Evolutionary conservation across 2,113 vertebrate genomes (phyloP).

Genomic region (Cricetomys ansorgei): DNA sequence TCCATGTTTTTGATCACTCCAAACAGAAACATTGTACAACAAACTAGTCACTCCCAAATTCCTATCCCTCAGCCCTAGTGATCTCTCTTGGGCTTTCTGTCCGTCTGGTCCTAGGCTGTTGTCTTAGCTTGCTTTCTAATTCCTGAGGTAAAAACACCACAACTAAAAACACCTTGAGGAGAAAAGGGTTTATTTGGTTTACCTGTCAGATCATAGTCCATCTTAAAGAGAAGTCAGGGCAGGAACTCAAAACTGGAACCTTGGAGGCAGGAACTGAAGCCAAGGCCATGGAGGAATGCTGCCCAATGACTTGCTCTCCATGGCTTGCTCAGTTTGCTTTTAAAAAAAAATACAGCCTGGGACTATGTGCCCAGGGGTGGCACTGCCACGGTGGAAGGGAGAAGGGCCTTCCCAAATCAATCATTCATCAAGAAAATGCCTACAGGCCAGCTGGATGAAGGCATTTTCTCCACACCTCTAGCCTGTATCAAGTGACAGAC

Average conservation of each 20-base stretch:
- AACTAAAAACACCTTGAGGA: background rate
- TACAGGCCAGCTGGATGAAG: background rate
- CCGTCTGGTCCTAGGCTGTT: background rate
- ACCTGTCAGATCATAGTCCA: background rate
- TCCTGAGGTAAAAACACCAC: background rate
- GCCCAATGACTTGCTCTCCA: background rate
- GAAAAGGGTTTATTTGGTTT: background rate
- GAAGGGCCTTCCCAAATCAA: background rate
- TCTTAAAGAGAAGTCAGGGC: background rate
- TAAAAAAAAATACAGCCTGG: background rate
- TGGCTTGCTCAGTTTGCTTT: background rate
- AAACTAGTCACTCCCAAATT: background rate
- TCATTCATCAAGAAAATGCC: background rate
- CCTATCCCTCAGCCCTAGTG: background rate
- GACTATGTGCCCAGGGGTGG: background rate
- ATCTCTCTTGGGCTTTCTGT: background rate
- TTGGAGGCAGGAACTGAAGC: background rate
- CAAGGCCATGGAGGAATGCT: background rate
- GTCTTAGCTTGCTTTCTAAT: background rate
- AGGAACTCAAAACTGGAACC: too few species aligned
- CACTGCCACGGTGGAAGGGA: too few species aligned
- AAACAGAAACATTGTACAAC: background rate
- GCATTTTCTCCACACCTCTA: background rate
- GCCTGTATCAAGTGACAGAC: background rate
- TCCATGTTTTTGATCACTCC: background rate